These are phyloP conservation scores for Dynastes tityus DNA, from an alignment of 2,888 invertebrate genomes.

Conservation along the genomic window DNA sequence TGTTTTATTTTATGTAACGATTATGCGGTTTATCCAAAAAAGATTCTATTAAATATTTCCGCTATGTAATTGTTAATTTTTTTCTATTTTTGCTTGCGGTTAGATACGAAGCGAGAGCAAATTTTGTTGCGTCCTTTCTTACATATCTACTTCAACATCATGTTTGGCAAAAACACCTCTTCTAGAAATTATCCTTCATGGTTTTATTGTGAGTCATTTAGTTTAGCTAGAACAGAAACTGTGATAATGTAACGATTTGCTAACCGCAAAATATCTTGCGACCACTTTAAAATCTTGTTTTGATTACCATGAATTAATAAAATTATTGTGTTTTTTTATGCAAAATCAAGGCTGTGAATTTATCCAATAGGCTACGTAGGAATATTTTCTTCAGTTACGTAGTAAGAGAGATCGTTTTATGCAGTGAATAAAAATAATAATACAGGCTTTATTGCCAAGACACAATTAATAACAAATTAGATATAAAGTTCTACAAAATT, in stretches of 20 bases:
- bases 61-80: not conserved
- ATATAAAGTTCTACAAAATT: too few relatives aligned
- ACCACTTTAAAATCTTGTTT: too few relatives aligned
- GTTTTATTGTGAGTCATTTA: not conserved
- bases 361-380: too few relatives aligned
- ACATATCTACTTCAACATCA: not conserved
- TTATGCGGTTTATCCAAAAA: conserved; percentile 8
- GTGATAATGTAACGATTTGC: not conserved
- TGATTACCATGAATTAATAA: too few relatives aligned
- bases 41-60: not conserved
- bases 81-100: conserved; percentile 13
- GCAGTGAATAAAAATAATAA: too few relatives aligned
- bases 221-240: not conserved
- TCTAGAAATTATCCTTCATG: not conserved
- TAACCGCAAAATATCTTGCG: not conserved
- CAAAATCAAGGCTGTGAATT: too few relatives aligned
- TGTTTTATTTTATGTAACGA: not conserved
- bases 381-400: too few relatives aligned
- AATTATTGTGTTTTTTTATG: too few relatives aligned
- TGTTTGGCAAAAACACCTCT: not conserved
- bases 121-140: not conserved
- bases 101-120: not conserved
- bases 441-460: too few relatives aligned
- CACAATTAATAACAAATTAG: too few relatives aligned
- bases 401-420: too few relatives aligned